Conservation (phyloP, 1,140 invertebrate genomes). For the Brachionus paranguensis region DNA sequence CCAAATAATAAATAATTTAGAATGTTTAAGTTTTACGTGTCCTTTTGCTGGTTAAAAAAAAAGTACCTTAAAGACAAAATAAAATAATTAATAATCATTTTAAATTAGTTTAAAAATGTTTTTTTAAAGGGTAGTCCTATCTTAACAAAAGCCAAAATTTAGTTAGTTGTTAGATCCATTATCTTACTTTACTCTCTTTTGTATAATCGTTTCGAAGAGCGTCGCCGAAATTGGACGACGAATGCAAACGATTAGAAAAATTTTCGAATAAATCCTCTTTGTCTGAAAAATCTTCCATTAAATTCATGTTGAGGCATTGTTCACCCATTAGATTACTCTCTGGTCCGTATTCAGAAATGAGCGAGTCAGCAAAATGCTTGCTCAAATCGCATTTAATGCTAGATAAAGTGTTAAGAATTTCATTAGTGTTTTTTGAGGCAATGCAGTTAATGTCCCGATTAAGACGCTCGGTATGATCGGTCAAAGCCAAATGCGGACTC, state of each 20-base stretch:
- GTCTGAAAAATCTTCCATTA: neutral
- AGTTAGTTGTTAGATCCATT: neutral
- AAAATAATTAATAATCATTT: neutral
- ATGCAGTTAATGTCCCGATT: neutral
- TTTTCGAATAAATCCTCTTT: slow-evolving; percentile 9
- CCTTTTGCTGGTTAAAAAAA: neutral
- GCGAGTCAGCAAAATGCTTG: slow-evolving; percentile 11
- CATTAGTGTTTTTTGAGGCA: neutral
- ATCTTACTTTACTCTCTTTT: neutral
- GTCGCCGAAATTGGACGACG: neutral
- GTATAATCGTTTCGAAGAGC: neutral
- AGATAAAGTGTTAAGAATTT: neutral
- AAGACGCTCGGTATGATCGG: neutral
- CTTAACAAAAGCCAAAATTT: neutral
- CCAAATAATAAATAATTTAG: neutral
- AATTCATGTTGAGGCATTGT: slow-evolving; percentile 6
- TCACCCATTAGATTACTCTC: neutral
- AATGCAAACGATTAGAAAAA: slow-evolving; percentile 25
- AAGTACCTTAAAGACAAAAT: neutral
- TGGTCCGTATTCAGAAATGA: neutral
- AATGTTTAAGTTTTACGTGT: neutral
- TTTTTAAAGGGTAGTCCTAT: neutral
- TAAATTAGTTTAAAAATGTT: neutral
- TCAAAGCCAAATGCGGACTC: neutral
- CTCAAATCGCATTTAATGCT: neutral